phyloP scores from a whole-genome alignment of 2,888 invertebrate species.

The Callyntrura sp. region DNA sequence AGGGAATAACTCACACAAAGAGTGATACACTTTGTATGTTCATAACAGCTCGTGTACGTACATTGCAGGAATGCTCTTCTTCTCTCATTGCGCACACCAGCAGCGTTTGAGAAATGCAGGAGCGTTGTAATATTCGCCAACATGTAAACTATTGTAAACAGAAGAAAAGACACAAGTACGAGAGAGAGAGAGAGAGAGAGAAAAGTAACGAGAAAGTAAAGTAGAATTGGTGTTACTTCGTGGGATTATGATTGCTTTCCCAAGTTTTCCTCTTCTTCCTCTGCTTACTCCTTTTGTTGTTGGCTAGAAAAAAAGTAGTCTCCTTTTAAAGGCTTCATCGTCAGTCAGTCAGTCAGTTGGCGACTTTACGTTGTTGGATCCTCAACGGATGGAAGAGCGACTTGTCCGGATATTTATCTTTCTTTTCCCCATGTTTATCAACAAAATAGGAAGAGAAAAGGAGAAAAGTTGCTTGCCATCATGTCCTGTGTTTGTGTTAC shows the following conservation, averaged over 20 bases:
- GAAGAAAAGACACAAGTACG: not conserved
- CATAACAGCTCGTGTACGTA: not conserved
- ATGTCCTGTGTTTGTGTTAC: constrained; percentile 54
- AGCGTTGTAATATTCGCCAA: not conserved
- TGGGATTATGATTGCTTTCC: constrained; percentile 70
- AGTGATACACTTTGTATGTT: not conserved
- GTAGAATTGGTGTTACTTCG: constrained; percentile 62
- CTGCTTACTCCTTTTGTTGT: constrained; percentile 25
- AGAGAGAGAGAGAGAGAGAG: not conserved
- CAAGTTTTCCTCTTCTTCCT: constrained; percentile 63
- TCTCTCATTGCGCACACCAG: constrained; percentile 15
- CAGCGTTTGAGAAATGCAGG: not conserved
- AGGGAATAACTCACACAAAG: not conserved
- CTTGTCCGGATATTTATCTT: constrained; percentile 63
- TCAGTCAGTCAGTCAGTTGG: constrained; percentile 50
- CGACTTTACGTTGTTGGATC: constrained; percentile 31
- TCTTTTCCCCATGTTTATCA: constrained; percentile 32
- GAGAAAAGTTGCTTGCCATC: constrained; percentile 43
- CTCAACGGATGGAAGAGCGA: not conserved
- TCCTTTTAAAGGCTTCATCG: not conserved
- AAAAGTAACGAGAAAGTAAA: constrained; percentile 38
- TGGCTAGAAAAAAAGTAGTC: constrained; percentile 3
- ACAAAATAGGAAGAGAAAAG: constrained; percentile 23
- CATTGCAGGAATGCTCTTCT: not conserved
- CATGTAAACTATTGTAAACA: not conserved